Base-by-base conservation (phyloP, 1,140 invertebrate genomes). In the Hirudo medicinalis region DNA sequence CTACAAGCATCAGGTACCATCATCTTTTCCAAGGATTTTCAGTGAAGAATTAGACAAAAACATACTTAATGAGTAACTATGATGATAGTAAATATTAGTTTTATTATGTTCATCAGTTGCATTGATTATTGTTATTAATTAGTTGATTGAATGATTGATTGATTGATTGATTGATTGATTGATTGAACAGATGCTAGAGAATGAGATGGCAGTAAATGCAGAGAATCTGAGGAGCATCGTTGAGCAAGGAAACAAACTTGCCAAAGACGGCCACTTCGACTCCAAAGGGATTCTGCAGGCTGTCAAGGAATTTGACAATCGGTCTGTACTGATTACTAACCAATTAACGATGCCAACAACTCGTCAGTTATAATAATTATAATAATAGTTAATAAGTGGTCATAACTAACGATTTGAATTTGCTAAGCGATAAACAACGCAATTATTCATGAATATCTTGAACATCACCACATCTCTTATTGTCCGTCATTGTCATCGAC, bases 171-270 rank as follows among this genome's bases (percentile, higher is more conserved):
- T 32, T 63, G 22, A 63, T 32, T 32, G 25, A 57, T 63, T 32
- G 57, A 63, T 32, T 32, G 29, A 63, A 13, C 81, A 89, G 77
- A 88, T 92, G 40, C 82, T 99, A 0, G 96, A 98, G 79, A 91
- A 91, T n/a, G 96, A 99, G 80, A 83, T 99, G 49, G 91, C 86
- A 8, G 90, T 89, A 40, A 92, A 99, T 79, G 92, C 97, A 79
- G 94, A 94, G 0, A 91, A 92, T 19, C 96, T 98, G 71, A 71
- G 78, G 17, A 88, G 90, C 8, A 94, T 99, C 0, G 91, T 95
- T 78, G 89, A 93, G 79, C 92, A 94, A 60, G 93, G 92, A 19
- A 86, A 90, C 74, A 89, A 94, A 78, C 90, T 97, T 88, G 90
- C 89, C 2, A 88, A 91, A 53, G 90, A 91, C 74, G 92, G 91